phyloP scores from a whole-genome alignment of 1,140 invertebrate genomes.

The Amyelois transitella region DNA sequence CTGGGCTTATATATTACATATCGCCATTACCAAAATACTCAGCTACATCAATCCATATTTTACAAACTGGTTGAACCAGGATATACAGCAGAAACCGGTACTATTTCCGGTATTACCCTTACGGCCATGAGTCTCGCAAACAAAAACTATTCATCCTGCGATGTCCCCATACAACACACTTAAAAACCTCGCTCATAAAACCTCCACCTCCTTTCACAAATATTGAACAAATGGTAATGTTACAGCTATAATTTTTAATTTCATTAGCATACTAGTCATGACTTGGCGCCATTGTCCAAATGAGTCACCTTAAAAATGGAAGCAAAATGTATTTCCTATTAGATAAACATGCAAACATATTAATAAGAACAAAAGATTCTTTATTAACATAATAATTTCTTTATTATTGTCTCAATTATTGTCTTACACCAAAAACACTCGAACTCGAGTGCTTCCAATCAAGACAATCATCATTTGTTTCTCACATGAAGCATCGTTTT shows the following conservation, averaged over 20 bases:
- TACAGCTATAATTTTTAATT: slow-evolving; percentile 1
- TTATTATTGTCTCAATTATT: too few relatives aligned
- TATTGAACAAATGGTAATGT: slow-evolving; percentile 17
- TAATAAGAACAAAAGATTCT: background rate
- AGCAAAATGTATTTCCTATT: slow-evolving; percentile 25
- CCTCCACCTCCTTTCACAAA: background rate
- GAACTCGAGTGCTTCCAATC: background rate
- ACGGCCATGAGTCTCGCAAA: background rate
- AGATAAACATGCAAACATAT: slow-evolving; percentile 3
- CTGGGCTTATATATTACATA: too few relatives aligned
- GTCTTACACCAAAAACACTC: background rate
- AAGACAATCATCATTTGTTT: slow-evolving; percentile 8
- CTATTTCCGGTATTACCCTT: slow-evolving; percentile 35
- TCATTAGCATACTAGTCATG: slow-evolving; percentile 31
- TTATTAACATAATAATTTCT: background rate
- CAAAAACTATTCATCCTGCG: too few relatives aligned
- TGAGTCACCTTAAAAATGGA: slow-evolving; percentile 28
- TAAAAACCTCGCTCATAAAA: too few relatives aligned
- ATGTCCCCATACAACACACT: too few relatives aligned
- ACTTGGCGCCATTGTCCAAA: slow-evolving; percentile 22
- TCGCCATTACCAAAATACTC: too few relatives aligned
- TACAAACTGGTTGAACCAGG: slow-evolving; percentile 23
- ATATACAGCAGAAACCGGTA: slow-evolving; percentile 35
- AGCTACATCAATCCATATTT: too few relatives aligned
- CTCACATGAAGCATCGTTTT: slow-evolving; percentile 7